phyloP scores from a whole-genome alignment of 2,113 vertebrate genomes.

The Festucalex cinctus region DNA sequence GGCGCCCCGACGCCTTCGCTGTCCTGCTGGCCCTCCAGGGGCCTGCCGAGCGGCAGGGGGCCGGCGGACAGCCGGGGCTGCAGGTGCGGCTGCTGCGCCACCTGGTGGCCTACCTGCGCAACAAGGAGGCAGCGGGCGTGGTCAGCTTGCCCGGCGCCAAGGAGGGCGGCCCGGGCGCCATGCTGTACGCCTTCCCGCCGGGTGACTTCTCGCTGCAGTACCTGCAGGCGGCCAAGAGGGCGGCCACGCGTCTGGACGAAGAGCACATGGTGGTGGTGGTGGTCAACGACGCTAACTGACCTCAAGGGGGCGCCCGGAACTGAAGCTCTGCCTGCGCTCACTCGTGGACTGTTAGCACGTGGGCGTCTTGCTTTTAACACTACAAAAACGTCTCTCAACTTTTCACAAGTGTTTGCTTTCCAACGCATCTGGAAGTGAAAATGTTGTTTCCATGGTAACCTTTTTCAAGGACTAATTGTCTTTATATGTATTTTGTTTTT shows the following conservation, averaged over 20 bases:
- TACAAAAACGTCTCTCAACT: neutral
- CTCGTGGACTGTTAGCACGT: neutral
- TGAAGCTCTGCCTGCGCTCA: neutral
- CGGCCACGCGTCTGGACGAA: conserved; percentile 89
- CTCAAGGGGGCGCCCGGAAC: neutral
- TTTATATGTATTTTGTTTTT: conserved; percentile 8
- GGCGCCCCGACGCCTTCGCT: conserved; percentile 86
- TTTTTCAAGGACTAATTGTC: neutral
- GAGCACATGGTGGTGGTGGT: conserved; percentile 97
- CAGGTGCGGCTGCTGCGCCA: conserved; percentile 94
- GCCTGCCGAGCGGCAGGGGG: conserved; percentile 65
- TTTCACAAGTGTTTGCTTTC: neutral
- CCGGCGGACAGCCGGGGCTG: conserved; percentile 81
- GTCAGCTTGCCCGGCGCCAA: conserved; percentile 89
- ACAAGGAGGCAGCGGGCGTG: conserved; percentile 97
- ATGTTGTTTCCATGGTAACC: conserved; percentile 1
- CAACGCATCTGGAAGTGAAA: neutral
- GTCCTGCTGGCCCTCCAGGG: conserved; percentile 92
- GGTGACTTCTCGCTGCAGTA: conserved; percentile 95
- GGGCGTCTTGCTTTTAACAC: neutral
- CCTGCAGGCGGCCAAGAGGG: conserved; percentile 89
- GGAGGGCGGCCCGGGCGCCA: conserved; percentile 84
- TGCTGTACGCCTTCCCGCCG: conserved; percentile 96
- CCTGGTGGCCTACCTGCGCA: conserved; percentile 97
- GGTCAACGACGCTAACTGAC: conserved; percentile 88